A percentile compares a stretch with the other conserved stretches of the same genome.
Evolutionary conservation across 2,797 vertebrate genomes (phyloP).

Genomic region (Anguilla marmorata): DNA sequence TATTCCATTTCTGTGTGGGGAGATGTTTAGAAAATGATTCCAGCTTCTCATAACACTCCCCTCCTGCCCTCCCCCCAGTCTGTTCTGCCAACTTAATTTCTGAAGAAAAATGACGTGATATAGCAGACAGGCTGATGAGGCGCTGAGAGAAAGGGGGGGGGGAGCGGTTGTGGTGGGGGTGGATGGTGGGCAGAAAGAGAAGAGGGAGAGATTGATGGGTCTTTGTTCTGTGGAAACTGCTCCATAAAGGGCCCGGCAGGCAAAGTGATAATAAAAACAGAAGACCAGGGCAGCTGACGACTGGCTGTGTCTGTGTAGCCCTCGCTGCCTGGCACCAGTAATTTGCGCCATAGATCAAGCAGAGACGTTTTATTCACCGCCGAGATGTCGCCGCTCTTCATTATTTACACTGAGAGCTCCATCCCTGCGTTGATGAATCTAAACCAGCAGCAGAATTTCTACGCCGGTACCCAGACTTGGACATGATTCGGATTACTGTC

Average conservation of each 20-base stretch:
- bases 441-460: neutral
- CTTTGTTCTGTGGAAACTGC: constrained; percentile 31
- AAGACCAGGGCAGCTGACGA: neutral
- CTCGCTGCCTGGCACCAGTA: constrained; percentile 20
- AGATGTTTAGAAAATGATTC: constrained; percentile 22
- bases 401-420: neutral
- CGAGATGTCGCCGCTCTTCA: neutral
- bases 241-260: constrained; percentile 12
- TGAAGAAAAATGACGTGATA: constrained; percentile 12
- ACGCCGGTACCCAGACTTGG: neutral
- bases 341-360: constrained; percentile 14
- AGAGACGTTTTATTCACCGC: neutral
- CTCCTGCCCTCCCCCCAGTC: neutral
- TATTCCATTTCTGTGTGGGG: neutral
- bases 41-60: neutral
- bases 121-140: neutral
- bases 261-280: constrained; percentile 30
- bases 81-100: constrained; percentile 9
- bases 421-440: neutral
- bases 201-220: neutral
- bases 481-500: neutral
- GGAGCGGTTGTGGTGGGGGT: too few species aligned
- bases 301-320: constrained; percentile 8
- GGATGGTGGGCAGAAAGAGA: neutral
- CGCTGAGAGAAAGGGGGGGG: neutral